phyloP scores from a whole-genome alignment of 2,113 vertebrate genomes.

The Xiphias gladius region DNA sequence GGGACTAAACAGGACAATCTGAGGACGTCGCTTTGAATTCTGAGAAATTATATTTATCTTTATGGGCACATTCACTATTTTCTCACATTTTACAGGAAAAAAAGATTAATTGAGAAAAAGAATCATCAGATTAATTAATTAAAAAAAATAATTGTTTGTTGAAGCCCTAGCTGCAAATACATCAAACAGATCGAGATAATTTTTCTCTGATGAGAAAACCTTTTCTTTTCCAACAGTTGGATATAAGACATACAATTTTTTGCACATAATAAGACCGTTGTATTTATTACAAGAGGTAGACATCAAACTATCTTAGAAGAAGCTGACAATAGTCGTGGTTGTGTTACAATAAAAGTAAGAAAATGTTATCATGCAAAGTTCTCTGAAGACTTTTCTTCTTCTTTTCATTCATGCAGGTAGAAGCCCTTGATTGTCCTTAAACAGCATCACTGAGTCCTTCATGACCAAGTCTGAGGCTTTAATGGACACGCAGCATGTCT shows the following conservation, averaged over 20 bases:
- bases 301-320: background rate
- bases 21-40: background rate
- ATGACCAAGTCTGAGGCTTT: conserved; percentile 52
- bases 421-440: conserved; percentile 65
- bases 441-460: conserved; percentile 54
- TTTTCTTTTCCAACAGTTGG: background rate
- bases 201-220: background rate
- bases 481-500: conserved; percentile 72
- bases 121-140: no score
- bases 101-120: background rate
- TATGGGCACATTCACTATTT: no score
- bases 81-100: no score
- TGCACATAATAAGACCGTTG: background rate
- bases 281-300: background rate
- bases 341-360: conserved; percentile 7
- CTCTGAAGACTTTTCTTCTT: background rate
- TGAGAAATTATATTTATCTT: no score
- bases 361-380: background rate
- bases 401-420: conserved; percentile 19
- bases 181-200: background rate
- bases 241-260: no score
- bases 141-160: background rate
- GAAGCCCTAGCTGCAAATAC: background rate
- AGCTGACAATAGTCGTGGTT: no score
- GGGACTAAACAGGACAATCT: background rate